Evolutionary conservation across 2,888 invertebrate species (phyloP), one percentile per base, ranked within the genome.

Genomic region (Leucophenga montana): DNA sequence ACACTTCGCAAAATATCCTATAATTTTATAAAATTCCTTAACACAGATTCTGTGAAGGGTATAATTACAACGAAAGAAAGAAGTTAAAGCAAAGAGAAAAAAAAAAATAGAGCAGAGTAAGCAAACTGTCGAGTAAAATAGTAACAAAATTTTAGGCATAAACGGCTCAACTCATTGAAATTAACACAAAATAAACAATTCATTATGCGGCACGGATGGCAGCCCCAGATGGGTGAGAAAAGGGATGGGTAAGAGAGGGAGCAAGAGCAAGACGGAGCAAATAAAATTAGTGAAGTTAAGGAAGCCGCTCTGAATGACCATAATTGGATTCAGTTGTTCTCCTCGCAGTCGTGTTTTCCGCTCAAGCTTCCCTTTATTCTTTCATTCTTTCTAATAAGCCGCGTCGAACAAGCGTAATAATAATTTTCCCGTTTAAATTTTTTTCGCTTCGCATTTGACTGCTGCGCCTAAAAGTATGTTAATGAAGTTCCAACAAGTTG

Each of bases 81-180:
- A n/a, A n/a, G n/a, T n/a, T n/a, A n/a, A n/a, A n/a, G n/a, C n/a
- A n/a, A n/a, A n/a, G n/a, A n/a, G n/a, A n/a, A n/a, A n/a, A n/a
- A n/a, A n/a, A n/a, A n/a, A n/a, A 39, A 39, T n/a, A 62, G 11
- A 62, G 44, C n/a, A 44, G 16, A 6, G 44, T 44, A 39, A 39
- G 14, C 13, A 61, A 20, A 62, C 8, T 9, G 8, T 31, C 22
- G 13, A 62, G 44, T 39, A 61, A n/a, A n/a, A 9, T 33, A 39
- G 20, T 9, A 57, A n/a, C 16, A 50, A 50, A 50, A 50, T 31
- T 48, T 65, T 65, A 50, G 50, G 48, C 50, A 16, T 65, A 50
- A 50, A 22, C 50, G 44, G 65, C 48, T 31, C 31, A 65, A 65
- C 65, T 48, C 65, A 50, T 50, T 65, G 50, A 48, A 65, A 65